Conservation (phyloP, 2,888 invertebrate genomes). For the Hyposoter didymator region DNA sequence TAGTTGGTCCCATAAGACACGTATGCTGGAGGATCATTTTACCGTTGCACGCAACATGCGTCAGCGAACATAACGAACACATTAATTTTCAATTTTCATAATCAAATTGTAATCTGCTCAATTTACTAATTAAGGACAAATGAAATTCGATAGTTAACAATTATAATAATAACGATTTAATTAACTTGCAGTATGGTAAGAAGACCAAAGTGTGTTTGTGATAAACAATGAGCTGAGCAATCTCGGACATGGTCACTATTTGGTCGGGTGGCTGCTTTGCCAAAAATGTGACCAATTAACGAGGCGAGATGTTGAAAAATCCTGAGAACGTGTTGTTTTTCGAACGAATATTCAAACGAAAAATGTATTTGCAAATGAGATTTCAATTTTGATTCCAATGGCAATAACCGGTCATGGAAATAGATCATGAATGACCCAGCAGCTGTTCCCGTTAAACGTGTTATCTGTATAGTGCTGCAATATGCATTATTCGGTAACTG, state of each 20-base stretch:
- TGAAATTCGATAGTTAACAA: not conserved
- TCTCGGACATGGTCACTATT: no score
- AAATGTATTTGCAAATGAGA: not conserved
- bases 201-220: no score
- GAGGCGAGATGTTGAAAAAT: no score
- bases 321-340: no score
- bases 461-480: not conserved
- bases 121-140: not conserved
- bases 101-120: not conserved
- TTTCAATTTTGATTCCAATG: not conserved
- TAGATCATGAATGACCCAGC: not conserved
- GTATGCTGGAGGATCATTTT: constrained; percentile 52
- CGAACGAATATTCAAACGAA: no score
- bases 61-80: not conserved
- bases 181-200: not conserved
- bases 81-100: not conserved
- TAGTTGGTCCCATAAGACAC: constrained; percentile 43
- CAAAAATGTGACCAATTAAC: no score
- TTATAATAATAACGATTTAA: not conserved
- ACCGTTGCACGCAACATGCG: constrained; percentile 37
- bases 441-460: constrained; percentile 23
- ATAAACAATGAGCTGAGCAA: no score
- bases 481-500: constrained; percentile 43
- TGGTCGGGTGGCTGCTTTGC: no score
- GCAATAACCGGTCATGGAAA: not conserved